These are phyloP conservation scores for Oenanthe oenanthe DNA, from an alignment of 2,113 vertebrate genomes.

Conservation along the genomic window DNA sequence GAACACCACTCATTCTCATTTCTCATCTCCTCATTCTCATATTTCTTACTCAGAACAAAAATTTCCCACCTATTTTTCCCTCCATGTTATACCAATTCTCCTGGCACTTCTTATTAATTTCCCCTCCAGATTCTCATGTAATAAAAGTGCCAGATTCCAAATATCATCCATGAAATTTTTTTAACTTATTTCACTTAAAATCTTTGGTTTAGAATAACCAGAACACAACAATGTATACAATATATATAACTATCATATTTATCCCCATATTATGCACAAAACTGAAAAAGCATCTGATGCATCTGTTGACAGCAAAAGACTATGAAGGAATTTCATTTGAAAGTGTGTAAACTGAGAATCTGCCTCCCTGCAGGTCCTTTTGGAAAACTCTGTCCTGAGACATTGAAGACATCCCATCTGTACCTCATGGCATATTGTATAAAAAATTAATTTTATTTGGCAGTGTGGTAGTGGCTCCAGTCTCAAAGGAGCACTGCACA, in stretches of 20 bases:
- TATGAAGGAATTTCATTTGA: neutral
- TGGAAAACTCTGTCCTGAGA: neutral
- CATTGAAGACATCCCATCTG: accelerated
- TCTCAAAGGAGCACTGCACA: neutral
- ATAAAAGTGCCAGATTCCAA: neutral
- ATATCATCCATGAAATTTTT: neutral
- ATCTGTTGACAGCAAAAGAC: neutral
- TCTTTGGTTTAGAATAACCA: neutral
- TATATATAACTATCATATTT: too few relatives aligned
- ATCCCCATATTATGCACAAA: neutral
- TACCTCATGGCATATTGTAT: neutral
- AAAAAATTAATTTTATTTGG: neutral
- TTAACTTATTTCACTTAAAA: neutral
- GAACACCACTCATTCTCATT: neutral
- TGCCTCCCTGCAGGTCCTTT: neutral
- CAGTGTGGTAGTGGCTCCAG: neutral
- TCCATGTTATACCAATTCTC: neutral
- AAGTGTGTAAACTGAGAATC: neutral
- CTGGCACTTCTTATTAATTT: neutral
- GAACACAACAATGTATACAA: neutral
- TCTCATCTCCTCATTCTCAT: neutral
- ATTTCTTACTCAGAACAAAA: neutral
- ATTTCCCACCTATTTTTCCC: neutral
- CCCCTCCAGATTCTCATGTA: neutral
- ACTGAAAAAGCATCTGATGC: neutral